Conservation (phyloP, 2,113 vertebrate genomes). For the Colinus virginianus region DNA sequence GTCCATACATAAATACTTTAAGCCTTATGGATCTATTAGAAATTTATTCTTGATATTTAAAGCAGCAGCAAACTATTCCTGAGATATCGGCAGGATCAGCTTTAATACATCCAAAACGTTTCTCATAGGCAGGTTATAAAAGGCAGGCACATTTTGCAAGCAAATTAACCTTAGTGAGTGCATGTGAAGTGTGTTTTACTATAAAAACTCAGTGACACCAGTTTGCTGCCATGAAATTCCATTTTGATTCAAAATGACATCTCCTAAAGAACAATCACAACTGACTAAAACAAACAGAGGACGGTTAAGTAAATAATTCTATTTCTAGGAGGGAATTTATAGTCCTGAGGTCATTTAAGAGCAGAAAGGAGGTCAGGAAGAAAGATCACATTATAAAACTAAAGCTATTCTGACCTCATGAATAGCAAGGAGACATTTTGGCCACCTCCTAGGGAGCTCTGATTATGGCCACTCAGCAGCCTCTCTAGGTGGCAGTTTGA, state of each 20-base stretch:
- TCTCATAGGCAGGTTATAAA: slow-evolving; percentile 4
- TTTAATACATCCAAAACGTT: not conserved
- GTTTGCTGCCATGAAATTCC: not conserved
- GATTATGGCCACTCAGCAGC: slow-evolving; percentile 65
- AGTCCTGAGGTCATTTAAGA: slow-evolving; percentile 63
- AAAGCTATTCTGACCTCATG: slow-evolving; percentile 70
- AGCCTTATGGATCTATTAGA: not conserved
- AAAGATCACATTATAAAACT: slow-evolving; percentile 67
- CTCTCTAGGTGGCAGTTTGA: slow-evolving; percentile 64
- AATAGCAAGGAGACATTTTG: slow-evolving; percentile 76
- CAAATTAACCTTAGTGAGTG: not conserved
- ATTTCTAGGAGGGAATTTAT: slow-evolving; percentile 69
- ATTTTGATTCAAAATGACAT: slow-evolving; percentile 41
- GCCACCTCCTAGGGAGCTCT: slow-evolving; percentile 72
- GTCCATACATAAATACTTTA: not conserved
- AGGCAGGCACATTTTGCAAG: slow-evolving; percentile 9
- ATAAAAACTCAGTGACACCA: not conserved
- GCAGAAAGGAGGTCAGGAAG: slow-evolving; percentile 65
- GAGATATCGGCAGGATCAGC: slow-evolving; percentile 33
- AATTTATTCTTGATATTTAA: slow-evolving; percentile 52
- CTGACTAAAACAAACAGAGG: slow-evolving; percentile 46
- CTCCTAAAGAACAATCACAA: slow-evolving; percentile 16
- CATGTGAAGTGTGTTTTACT: not conserved
- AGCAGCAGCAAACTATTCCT: slow-evolving; percentile 44
- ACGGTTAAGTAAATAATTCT: slow-evolving; percentile 61